A percentile compares a stretch with the other conserved stretches of the same genome.
Conservation (phyloP, 2,797 vertebrate genomes). For the Hypotaenidia philippensis region DNA sequence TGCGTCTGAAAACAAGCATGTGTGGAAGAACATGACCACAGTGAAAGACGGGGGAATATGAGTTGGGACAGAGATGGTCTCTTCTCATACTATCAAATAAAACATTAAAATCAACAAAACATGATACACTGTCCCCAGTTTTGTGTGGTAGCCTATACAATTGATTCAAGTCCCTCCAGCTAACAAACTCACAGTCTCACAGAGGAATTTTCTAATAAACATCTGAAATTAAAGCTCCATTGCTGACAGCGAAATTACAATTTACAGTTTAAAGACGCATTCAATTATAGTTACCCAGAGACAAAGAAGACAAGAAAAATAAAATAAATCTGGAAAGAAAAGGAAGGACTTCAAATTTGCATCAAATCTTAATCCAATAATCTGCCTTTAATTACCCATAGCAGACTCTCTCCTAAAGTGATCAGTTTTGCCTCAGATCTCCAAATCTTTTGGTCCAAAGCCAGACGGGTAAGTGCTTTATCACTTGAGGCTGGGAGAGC, state of each 20-base stretch:
- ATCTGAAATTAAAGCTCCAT: slow-evolving; percentile 67
- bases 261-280: slow-evolving; percentile 65
- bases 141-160: neutral
- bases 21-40: neutral
- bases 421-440: slow-evolving; percentile 71
- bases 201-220: slow-evolving; percentile 71
- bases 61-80: neutral
- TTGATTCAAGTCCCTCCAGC: slow-evolving; percentile 49
- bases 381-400: slow-evolving; percentile 70
- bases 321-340: slow-evolving; percentile 61
- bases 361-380: slow-evolving; percentile 74
- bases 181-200: slow-evolving; percentile 43
- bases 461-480: slow-evolving; percentile 70
- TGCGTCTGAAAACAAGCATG: neutral
- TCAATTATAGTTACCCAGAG: slow-evolving; percentile 68
- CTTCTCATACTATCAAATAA: neutral
- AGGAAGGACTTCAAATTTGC: slow-evolving; percentile 58
- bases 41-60: neutral
- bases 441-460: slow-evolving; percentile 61
- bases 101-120: neutral
- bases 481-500: slow-evolving; percentile 56
- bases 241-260: slow-evolving; percentile 76
- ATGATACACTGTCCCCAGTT: neutral
- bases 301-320: slow-evolving; percentile 62
- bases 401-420: slow-evolving; percentile 60